Conservation (phyloP, 2,797 vertebrate species). For the Pangasius djambal region DNA sequence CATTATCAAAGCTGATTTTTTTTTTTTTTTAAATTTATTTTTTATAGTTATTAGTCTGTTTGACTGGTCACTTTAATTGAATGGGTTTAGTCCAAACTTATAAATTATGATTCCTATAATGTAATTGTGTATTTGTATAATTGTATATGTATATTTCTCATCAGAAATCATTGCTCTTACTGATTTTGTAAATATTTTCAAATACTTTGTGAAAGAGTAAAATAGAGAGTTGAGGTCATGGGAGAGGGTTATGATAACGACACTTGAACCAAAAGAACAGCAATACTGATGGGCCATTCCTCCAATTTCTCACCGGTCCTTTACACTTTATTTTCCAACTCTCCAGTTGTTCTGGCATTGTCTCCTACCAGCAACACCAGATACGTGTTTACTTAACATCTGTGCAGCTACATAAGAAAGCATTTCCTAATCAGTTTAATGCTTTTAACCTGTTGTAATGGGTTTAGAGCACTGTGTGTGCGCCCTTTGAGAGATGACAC, state of each 20-base stretch:
- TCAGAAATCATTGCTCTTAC: not conserved
- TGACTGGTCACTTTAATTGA: not conserved
- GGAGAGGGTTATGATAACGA: not conserved
- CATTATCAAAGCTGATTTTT: not conserved
- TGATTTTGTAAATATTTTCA: not conserved
- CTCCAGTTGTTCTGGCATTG: not conserved
- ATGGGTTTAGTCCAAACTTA: not conserved
- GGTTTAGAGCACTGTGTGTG: not conserved
- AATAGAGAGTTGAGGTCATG: not conserved
- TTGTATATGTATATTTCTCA: too few species aligned
- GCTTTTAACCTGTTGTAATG: not conserved
- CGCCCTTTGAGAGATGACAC: slow-evolving; percentile 2
- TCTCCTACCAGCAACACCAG: not conserved
- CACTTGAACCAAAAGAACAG: not conserved
- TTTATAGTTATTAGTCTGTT: not conserved
- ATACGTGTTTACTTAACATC: not conserved
- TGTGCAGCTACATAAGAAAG: not conserved
- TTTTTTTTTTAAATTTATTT: too few species aligned
- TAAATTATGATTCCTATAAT: not conserved
- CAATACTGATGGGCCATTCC: not conserved
- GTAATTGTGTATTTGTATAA: too few species aligned
- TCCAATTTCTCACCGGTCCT: not conserved
- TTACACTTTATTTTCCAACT: not conserved
- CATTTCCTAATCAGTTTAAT: not conserved
- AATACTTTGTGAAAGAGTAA: not conserved